phyloP scores from a whole-genome alignment of 2,888 invertebrate genomes.

The Platycheirus albimanus region DNA sequence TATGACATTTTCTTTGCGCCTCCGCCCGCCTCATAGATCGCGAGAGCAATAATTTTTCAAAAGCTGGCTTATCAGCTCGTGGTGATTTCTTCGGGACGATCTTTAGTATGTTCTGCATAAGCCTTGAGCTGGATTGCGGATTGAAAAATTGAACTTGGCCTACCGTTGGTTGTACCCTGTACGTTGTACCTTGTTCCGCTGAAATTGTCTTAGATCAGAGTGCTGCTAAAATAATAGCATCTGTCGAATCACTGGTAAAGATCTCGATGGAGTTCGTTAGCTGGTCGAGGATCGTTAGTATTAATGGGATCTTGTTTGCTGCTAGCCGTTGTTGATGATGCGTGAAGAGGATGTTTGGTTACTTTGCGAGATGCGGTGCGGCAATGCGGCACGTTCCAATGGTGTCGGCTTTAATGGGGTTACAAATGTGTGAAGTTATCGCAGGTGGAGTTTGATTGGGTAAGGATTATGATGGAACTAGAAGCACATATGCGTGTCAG shows the following conservation, averaged over 20 bases:
- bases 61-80: constrained; percentile 60
- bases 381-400: background rate
- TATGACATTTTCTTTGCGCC: constrained; percentile 16
- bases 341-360: constrained; percentile 55
- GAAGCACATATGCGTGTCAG: constrained; percentile 29
- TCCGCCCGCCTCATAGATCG: constrained; percentile 28
- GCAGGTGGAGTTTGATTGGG: constrained; percentile 58
- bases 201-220: constrained; percentile 27
- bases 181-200: too few species aligned
- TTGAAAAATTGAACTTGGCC: constrained; percentile 72
- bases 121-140: constrained; percentile 28
- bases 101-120: constrained; percentile 14
- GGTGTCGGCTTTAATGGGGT: constrained; percentile 64
- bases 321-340: constrained; percentile 48
- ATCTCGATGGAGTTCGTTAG: constrained; percentile 45
- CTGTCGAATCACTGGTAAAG: constrained; percentile 56
- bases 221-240: constrained; percentile 39
- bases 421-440: constrained; percentile 69
- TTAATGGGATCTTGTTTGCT: constrained; percentile 65
- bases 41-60: constrained; percentile 58
- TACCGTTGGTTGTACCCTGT: constrained; percentile 60
- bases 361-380: background rate
- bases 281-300: constrained; percentile 47
- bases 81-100: constrained; percentile 47
- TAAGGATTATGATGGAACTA: constrained; percentile 40